phyloP scores from a whole-genome alignment of 1,140 invertebrate genomes.

The Drosophila burlai region DNA sequence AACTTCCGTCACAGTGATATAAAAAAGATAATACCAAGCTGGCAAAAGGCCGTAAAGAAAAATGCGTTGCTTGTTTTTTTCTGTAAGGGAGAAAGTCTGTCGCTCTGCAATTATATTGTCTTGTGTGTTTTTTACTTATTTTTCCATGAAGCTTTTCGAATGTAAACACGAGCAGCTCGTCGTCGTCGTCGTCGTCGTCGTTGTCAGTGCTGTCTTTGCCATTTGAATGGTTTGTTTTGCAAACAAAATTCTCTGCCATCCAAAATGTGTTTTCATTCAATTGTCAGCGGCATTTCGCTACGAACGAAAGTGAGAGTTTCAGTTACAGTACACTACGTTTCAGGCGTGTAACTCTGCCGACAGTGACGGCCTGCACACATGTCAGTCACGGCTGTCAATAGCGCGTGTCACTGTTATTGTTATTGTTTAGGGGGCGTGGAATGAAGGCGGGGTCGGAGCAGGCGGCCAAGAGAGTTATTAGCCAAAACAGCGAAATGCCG shows the following conservation, averaged over 20 bases:
- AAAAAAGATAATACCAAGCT: constrained; percentile 12
- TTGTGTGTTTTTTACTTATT: constrained; percentile 15
- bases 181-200: neutral
- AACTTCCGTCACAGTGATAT: constrained; percentile 64
- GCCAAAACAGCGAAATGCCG: constrained; percentile 36
- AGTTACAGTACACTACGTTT: constrained; percentile 26
- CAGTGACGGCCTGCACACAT: constrained; percentile 61
- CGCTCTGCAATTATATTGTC: constrained; percentile 71
- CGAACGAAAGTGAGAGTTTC: constrained; percentile 79
- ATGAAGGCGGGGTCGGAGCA: constrained; percentile 1
- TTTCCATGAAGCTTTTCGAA: constrained; percentile 54
- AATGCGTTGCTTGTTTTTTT: constrained; percentile 40
- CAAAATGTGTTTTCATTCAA: constrained; percentile 55
- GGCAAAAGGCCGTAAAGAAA: constrained; percentile 32
- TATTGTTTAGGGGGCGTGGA: constrained; percentile 42
- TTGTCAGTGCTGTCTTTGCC: constrained; percentile 27
- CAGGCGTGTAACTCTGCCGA: constrained; percentile 14
- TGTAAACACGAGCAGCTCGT: constrained; percentile 51
- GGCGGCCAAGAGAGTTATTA: constrained; percentile 26
- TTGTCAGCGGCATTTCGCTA: constrained; percentile 60
- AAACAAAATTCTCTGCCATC: constrained; percentile 76
- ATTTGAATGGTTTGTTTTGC: constrained; percentile 75
- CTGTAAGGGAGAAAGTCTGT: constrained; percentile 75
- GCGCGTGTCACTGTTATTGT: constrained; percentile 47
- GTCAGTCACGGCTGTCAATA: constrained; percentile 74